Conservation (phyloP, 1,140 invertebrate genomes). For the Drosophila rhopaloa region DNA sequence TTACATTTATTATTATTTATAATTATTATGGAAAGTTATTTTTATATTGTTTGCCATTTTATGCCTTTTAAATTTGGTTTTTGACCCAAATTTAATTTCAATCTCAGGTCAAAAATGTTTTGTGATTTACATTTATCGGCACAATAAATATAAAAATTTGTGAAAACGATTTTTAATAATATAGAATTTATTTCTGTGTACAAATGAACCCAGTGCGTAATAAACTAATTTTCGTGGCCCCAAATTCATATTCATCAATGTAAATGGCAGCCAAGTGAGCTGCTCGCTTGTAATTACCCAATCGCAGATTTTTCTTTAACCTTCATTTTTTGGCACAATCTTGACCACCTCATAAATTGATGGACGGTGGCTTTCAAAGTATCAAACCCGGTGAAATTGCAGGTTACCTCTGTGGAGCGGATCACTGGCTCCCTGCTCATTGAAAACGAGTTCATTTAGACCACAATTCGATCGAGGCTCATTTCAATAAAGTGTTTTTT, state of each 20-base stretch:
- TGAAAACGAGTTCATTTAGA: conserved; percentile 74
- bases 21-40: too few relatives aligned
- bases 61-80: too few relatives aligned
- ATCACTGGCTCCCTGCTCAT: conserved; percentile 12
- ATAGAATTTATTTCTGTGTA: not conserved
- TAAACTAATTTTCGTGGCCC: conserved; percentile 11
- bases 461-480: conserved; percentile 69
- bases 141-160: too few relatives aligned
- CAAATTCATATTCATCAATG: conserved; percentile 72
- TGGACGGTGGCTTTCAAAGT: conserved; percentile 60
- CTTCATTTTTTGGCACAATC: conserved; percentile 70
- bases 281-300: conserved; percentile 61
- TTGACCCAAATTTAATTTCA: too few relatives aligned
- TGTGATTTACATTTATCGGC: too few relatives aligned
- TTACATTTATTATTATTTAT: too few relatives aligned
- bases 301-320: conserved; percentile 24
- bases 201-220: conserved; percentile 18
- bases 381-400: conserved; percentile 47
- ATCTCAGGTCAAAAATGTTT: too few relatives aligned
- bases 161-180: not conserved
- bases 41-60: too few relatives aligned
- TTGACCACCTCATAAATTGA: conserved; percentile 77
- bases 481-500: conserved; percentile 76
- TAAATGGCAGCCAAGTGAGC: conserved; percentile 59
- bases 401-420: conserved; percentile 20